Conservation (phyloP, 2,797 vertebrate species). For the Selene dorsalis region DNA sequence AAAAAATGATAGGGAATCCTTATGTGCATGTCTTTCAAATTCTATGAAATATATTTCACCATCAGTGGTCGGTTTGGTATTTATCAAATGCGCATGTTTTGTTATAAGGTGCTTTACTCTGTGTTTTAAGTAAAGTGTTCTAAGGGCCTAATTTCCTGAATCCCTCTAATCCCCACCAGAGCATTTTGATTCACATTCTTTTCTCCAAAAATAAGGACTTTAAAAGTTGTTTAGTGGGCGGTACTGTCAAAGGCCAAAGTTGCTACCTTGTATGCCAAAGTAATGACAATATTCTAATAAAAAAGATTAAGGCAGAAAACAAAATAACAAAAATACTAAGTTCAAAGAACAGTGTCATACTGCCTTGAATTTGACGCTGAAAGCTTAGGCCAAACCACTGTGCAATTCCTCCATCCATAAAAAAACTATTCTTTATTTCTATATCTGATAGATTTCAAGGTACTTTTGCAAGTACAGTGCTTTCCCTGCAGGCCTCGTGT, state of each 20-base stretch:
- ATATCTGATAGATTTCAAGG: constrained; percentile 55
- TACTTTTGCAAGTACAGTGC: constrained; percentile 57
- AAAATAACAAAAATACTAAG: constrained; percentile 65
- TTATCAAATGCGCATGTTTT: constrained; percentile 73
- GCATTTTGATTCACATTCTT: constrained; percentile 79
- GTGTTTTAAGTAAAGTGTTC: constrained; percentile 74
- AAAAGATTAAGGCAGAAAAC: constrained; percentile 78
- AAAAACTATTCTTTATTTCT: constrained; percentile 58
- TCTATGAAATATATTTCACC: constrained; percentile 78
- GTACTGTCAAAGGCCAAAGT: constrained; percentile 73
- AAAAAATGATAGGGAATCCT: constrained; percentile 82
- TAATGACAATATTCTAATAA: constrained; percentile 64
- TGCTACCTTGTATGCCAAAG: constrained; percentile 75
- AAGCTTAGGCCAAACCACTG: constrained; percentile 74
- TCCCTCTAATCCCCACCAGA: constrained; percentile 67
- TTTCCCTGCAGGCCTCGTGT: constrained; percentile 52
- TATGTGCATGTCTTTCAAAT: constrained; percentile 78
- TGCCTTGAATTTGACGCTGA: constrained; percentile 66
- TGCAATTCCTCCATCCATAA: constrained; percentile 69
- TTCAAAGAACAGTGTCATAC: constrained; percentile 62
- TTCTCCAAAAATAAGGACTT: constrained; percentile 74
- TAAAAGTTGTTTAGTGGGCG: constrained; percentile 62
- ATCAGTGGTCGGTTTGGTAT: constrained; percentile 85
- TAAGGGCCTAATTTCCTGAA: constrained; percentile 79
- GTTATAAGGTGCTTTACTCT: constrained; percentile 86